Evolutionary conservation across 2,888 invertebrate species (phyloP).

Genomic region (Thera britannica): DNA sequence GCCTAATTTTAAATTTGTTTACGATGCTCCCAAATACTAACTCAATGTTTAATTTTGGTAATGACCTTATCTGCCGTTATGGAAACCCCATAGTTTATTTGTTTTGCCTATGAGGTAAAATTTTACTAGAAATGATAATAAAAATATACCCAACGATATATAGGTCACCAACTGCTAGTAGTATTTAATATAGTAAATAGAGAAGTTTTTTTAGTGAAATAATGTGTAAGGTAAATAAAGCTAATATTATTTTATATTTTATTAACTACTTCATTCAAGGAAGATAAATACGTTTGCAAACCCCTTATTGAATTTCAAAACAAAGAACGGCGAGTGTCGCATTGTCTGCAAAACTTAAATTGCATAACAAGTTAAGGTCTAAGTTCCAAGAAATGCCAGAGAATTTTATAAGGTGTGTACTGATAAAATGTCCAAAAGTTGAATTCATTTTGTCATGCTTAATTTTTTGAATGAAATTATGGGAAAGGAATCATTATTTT

Average conservation of each 20-base stretch:
- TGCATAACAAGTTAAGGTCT: slow-evolving; percentile 38
- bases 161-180: too few species aligned
- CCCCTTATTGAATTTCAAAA: slow-evolving; percentile 32
- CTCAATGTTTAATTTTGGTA: too few species aligned
- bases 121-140: too few species aligned
- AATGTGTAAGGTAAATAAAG: too few species aligned
- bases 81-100: too few species aligned
- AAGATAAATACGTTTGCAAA: slow-evolving; percentile 20
- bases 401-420: slow-evolving; percentile 27
- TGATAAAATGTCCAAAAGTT: slow-evolving; percentile 23
- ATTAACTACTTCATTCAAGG: slow-evolving; percentile 1
- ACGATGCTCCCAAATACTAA: too few species aligned
- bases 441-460: slow-evolving; percentile 12
- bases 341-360: slow-evolving; percentile 41
- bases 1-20: too few species aligned
- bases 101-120: too few species aligned
- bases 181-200: too few species aligned
- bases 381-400: slow-evolving; percentile 29
- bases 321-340: slow-evolving; percentile 30
- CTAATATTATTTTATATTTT: background rate
- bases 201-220: too few species aligned
- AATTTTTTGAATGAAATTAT: slow-evolving; percentile 16
- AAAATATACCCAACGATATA: too few species aligned
- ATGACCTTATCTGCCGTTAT: too few species aligned
- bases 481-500: background rate